Conservation (phyloP, 2,113 vertebrate species). For the Lepus europaeus region DNA sequence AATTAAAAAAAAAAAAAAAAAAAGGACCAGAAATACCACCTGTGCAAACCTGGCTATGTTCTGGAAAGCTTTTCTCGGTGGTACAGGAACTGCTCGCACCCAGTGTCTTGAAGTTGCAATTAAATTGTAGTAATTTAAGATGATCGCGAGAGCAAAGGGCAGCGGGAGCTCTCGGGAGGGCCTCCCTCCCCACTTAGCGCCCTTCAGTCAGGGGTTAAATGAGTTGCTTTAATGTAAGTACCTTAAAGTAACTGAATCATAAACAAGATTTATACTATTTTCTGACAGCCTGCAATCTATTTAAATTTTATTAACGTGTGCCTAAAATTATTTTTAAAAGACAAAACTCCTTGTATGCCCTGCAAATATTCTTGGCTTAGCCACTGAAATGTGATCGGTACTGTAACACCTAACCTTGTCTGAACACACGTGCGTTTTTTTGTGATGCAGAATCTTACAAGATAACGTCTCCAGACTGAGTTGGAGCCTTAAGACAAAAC, state of each 20-base stretch:
- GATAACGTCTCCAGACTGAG: conserved; percentile 63
- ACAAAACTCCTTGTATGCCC: conserved; percentile 84
- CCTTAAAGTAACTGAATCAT: conserved; percentile 91
- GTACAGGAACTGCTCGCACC: conserved; percentile 80
- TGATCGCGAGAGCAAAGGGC: conserved; percentile 91
- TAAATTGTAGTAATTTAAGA: conserved; percentile 92
- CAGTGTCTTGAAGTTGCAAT: conserved; percentile 89
- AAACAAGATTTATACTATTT: conserved; percentile 92
- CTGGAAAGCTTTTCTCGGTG: conserved; percentile 73
- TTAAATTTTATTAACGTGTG: conserved; percentile 89
- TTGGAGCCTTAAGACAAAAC: conserved; percentile 62
- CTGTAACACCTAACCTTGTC: conserved; percentile 58
- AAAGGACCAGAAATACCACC: conserved; percentile 74
- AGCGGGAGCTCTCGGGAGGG: conserved; percentile 87
- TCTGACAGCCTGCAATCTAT: conserved; percentile 90
- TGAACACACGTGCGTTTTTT: conserved; percentile 59
- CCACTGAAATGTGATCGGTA: conserved; percentile 71
- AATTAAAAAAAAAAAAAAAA: conserved; percentile 12
- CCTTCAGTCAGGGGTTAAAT: conserved; percentile 90
- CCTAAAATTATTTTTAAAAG: conserved; percentile 87
- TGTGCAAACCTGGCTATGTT: conserved; percentile 68
- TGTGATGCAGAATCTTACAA: conserved; percentile 16
- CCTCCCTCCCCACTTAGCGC: conserved; percentile 89
- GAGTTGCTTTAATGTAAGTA: conserved; percentile 91
- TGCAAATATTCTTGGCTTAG: conserved; percentile 84